Evolutionary conservation across 30 jellyfish, hydroid and myxozoan species (phyloP).

Genomic region (Aurelia sp.): DNA sequence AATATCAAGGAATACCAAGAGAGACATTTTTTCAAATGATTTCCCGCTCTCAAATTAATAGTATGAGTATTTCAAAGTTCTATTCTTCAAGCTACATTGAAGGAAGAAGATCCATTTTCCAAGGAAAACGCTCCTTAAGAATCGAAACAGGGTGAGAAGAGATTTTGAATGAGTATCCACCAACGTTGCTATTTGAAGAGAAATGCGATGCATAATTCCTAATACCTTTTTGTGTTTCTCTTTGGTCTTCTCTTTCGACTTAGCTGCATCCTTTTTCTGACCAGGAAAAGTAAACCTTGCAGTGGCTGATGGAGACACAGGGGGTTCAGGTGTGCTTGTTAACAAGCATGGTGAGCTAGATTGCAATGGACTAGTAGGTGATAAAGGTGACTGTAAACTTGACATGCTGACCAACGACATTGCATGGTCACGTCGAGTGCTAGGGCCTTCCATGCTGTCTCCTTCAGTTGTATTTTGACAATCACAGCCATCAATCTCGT

Average conservation of each 20-base stretch:
- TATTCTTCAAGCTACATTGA: too few relatives aligned
- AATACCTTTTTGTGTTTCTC: slow-evolving; percentile 38
- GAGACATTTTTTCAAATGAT: too few relatives aligned
- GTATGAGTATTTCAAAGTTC: too few relatives aligned
- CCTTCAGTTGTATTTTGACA: not conserved
- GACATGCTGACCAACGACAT: slow-evolving; percentile 11
- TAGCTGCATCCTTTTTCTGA: slow-evolving; percentile 10
- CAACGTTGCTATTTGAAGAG: too few relatives aligned
- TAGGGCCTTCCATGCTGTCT: not conserved
- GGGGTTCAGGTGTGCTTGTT: not conserved
- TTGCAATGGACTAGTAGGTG: slow-evolving; percentile 23
- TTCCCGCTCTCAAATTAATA: too few relatives aligned
- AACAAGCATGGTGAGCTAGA: slow-evolving; percentile 25
- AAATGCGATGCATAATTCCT: too few relatives aligned
- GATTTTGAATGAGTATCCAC: too few relatives aligned
- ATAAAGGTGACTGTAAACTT: slow-evolving; percentile 8
- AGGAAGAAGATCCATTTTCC: too few relatives aligned
- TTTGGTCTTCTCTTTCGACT: slow-evolving; percentile 47
- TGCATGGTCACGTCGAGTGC: slow-evolving; percentile 13
- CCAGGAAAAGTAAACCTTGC: slow-evolving; percentile 2
- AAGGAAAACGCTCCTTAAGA: too few relatives aligned
- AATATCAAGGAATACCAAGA: too few relatives aligned
- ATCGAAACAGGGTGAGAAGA: too few relatives aligned
- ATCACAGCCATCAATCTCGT: slow-evolving; percentile 35
- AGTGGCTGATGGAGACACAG: slow-evolving; percentile 18